These are phyloP conservation scores for Daktulosphaira vitifoliae DNA, from an alignment of 1,140 invertebrate species.

Conservation along the genomic window DNA sequence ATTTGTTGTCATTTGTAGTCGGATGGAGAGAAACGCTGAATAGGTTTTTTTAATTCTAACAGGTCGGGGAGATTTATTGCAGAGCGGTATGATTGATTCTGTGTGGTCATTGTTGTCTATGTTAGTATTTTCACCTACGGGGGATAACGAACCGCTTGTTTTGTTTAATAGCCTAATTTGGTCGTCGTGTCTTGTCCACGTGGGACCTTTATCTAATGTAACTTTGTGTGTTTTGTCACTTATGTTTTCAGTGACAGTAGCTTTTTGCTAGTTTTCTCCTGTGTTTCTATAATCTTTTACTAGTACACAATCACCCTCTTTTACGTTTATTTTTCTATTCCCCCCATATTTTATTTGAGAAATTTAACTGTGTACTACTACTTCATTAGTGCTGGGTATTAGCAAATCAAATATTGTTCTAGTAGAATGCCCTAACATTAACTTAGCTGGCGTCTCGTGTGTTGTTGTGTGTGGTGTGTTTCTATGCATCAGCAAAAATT, in stretches of 20 bases:
- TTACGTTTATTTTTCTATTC: not conserved
- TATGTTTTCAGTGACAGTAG: not conserved
- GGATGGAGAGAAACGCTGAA: too few relatives aligned
- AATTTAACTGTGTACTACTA: too few relatives aligned
- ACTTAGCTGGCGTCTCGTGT: slow-evolving; percentile 12
- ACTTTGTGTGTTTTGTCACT: not conserved
- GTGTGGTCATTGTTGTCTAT: too few relatives aligned
- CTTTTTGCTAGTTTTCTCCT: not conserved
- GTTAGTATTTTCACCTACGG: too few relatives aligned
- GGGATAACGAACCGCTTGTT: too few relatives aligned
- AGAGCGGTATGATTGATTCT: too few relatives aligned
- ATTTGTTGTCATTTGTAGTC: too few relatives aligned
- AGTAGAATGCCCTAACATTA: slow-evolving; percentile 26
- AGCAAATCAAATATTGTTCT: not conserved
- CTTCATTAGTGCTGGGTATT: not conserved
- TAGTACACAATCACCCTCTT: not conserved
- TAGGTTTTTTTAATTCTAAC: too few relatives aligned
- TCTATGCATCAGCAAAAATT: slow-evolving; percentile 36
- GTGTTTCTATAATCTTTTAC: not conserved
- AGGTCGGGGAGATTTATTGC: too few relatives aligned
- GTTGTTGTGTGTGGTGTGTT: slow-evolving; percentile 29
- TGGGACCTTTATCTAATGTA: not conserved
- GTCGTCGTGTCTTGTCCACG: not conserved
- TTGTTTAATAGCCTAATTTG: not conserved
- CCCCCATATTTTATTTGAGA: not conserved